A percentile compares a stretch with the other conserved stretches of the same genome.
phyloP scores from a whole-genome alignment of 1,140 invertebrate species.

The Drosophila sp. region DNA sequence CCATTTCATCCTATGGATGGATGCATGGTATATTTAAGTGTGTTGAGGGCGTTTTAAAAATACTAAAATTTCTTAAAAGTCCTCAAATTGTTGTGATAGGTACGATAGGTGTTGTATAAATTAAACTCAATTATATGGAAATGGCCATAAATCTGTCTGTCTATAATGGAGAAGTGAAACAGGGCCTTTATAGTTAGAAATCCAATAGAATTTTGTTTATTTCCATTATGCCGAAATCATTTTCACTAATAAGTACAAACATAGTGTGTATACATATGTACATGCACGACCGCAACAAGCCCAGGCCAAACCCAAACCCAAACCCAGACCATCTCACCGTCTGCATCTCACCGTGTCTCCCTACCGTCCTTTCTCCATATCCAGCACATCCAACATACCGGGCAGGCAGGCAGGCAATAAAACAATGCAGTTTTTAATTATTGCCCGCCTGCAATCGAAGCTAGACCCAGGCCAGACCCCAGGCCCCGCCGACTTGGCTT shows the following conservation, averaged over 20 bases:
- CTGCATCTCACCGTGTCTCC: not conserved
- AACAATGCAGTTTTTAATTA: conserved; percentile 73
- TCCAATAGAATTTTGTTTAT: no score
- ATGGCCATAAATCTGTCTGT: not conserved
- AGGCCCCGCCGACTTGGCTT: conserved; percentile 1
- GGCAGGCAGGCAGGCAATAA: conserved; percentile 50
- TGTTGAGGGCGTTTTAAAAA: no score
- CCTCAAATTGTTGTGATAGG: no score
- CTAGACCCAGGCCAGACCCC: conserved; percentile 22
- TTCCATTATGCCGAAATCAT: not conserved
- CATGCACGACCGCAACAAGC: not conserved
- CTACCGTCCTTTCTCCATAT: not conserved
- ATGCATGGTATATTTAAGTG: no score
- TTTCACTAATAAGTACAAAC: not conserved
- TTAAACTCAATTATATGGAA: conserved; percentile 3
- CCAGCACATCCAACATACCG: not conserved
- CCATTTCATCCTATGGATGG: no score
- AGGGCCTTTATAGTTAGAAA: not conserved
- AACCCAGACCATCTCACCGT: not conserved
- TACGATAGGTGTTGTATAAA: not conserved
- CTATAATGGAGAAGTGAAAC: not conserved
- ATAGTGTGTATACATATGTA: not conserved
- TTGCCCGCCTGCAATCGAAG: conserved; percentile 73
- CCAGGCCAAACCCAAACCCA: not conserved
- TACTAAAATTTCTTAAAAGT: no score